Evolutionary conservation across 2,797 vertebrate genomes (phyloP), one percentile per base, ranked within the genome.

Genomic region (Sebastolobus altivelis): DNA sequence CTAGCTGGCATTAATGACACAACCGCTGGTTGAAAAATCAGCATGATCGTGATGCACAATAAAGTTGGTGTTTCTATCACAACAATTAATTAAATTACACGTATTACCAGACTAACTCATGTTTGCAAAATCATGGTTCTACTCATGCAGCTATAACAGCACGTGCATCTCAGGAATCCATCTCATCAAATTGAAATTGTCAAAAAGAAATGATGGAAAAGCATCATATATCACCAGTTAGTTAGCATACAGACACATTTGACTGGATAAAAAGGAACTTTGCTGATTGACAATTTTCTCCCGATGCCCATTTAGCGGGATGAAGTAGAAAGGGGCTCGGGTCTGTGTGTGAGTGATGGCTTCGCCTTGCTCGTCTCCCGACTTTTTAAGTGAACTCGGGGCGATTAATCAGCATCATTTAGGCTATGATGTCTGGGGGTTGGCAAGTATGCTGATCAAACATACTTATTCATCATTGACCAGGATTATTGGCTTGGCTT

Each of bases 271-370:
- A 20, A 22, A 54, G 4, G 14, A 37, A 60, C 40, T 67, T 72
- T 77, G 63, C 72, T 85, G 88, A 90, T 77, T 88, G 84, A 88
- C 84, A 80, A 37, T 73, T 27, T 84, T 81, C 77, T 82, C 77
- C 75, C 77, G 78, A 82, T 63, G 82, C 13, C 77, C 89, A 88
- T 89, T 93, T 93, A 90, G 89, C 85, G 40, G 84, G 72, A 76
- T 56, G 88, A 13, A 49, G 67, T 38, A n/a, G 68, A 43, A 38
- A 75, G 54, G 27, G 79, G 77, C 62, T 59, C 52, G 8, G 66
- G 66, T 80, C 69, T 68, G 65, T 11, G 35, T 65, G 38, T 27
- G 38, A 65, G 38, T 20, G 40, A 65, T 46, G 40, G 25, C 63
- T 65, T 31, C 12, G 16, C 22, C 38, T 9, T 6, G 40, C 63